Evolutionary conservation across 1,140 invertebrate genomes (phyloP), one percentile per base, ranked within the genome.

Genomic region (Zaprionus tsacasi): DNA sequence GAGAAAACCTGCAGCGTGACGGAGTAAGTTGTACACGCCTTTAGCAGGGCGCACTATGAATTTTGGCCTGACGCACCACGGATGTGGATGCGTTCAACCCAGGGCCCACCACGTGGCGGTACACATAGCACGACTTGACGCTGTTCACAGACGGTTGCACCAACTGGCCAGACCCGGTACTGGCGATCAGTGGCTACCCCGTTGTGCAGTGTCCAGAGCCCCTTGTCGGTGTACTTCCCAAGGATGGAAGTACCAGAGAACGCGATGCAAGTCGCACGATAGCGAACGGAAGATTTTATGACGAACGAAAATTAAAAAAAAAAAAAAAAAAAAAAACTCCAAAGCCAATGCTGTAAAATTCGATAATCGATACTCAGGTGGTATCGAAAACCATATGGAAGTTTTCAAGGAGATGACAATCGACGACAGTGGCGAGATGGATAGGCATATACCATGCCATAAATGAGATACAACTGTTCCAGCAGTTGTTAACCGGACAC

Each of bases 141-240:
- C 78, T 91, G 91, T 92, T 92, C 91, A 92, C 91, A 92, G 66
- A 86, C 91, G 91, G 91, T 92, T 91, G 79, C 91, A 91, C 91
- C 91, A 70, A 86, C 91, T 92, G 91, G 91, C 83, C 91, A 92
- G 91, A 87, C 91, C 91, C 74, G 82, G 91, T 92, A 86, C 91
- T 92, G 91, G 76, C 91, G 79, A 85, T 92, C 91, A 92, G 80
- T 70, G 91, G 91, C 91, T 92, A 92, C 91, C 91, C 91, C 91
- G 91, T 91, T 92, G 91, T 91, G 91, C 91, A 89, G 81, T 78
- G 83, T 71, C 91, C 91, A 92, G 91, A 92, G 91, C 87, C 91
- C 91, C 91, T 83, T 83, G 55, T 80, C 55, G 67, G 33, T 40
- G 40, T 59, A 65, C 48, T 33, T 11, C 58, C 17, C 70, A 65